Evolutionary conservation across 30 jellyfish, hydroid and myxozoan genomes (phyloP).

Genomic region (Hydractinia echinata): DNA sequence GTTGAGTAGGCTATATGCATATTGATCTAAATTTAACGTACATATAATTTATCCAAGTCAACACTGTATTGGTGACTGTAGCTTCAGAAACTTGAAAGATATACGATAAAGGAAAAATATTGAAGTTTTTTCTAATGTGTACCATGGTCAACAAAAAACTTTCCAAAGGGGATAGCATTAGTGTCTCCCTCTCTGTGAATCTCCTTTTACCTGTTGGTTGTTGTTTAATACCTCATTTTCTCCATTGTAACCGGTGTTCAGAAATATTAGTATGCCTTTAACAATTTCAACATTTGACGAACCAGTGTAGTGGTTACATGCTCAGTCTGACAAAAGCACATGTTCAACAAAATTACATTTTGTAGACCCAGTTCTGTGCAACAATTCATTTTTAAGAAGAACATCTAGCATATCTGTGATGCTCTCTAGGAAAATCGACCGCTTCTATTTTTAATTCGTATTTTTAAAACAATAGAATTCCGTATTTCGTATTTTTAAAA

Average conservation of each 20-base stretch:
- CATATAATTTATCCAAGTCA: slow-evolving; percentile 2
- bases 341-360: not conserved
- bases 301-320: no score
- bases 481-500: no score
- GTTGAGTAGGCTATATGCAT: slow-evolving; percentile 13
- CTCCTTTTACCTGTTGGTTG: slow-evolving; percentile 5
- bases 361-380: slow-evolving; percentile 7
- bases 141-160: slow-evolving; percentile 3
- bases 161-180: slow-evolving; percentile 5
- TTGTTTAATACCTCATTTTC: not conserved
- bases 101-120: not conserved
- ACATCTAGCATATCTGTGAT: no score
- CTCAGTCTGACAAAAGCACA: slow-evolving; percentile 10
- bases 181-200: slow-evolving; percentile 9
- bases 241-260: slow-evolving; percentile 9
- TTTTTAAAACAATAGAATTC: no score
- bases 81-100: slow-evolving; percentile 8
- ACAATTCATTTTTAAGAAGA: not conserved
- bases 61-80: slow-evolving; percentile 5
- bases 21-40: slow-evolving; percentile 2
- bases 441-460: no score
- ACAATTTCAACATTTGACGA: slow-evolving; percentile 1
- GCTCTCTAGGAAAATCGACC: no score
- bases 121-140: slow-evolving; percentile 5
- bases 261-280: slow-evolving; percentile 6